Conservation (phyloP, 2,888 invertebrate species). For the Agonopterix subpropinquella region DNA sequence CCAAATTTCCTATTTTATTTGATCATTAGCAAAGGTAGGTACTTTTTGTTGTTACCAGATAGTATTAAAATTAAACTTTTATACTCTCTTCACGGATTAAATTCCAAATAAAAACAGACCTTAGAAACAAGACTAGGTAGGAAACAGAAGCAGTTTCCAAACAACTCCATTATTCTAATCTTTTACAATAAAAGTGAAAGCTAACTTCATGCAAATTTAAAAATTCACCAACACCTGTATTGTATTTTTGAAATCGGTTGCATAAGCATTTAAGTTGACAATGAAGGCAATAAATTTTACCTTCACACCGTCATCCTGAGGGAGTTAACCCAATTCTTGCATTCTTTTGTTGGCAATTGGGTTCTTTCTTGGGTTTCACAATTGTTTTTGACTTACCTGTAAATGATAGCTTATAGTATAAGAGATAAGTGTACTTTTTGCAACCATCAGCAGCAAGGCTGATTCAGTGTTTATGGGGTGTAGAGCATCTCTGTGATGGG, state of each 20-base stretch:
- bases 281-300: conserved; percentile 50
- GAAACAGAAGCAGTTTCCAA: conserved; percentile 1
- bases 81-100: no score
- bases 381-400: conserved; percentile 48
- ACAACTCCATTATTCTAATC: conserved; percentile 36
- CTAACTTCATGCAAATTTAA: conserved; percentile 52
- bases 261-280: conserved; percentile 41
- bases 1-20: no score
- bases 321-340: conserved; percentile 41
- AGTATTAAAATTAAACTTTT: no score
- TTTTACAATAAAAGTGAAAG: conserved; percentile 65
- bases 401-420: neutral
- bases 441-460: no score
- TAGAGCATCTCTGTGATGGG: no score
- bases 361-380: conserved; percentile 21
- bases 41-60: no score
- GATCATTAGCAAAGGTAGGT: no score
- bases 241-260: conserved; percentile 26
- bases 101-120: no score
- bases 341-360: conserved; percentile 18
- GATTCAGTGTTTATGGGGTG: no score
- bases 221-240: conserved; percentile 39
- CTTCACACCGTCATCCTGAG: conserved; percentile 17
- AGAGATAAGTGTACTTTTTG: no score
- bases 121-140: no score